These are phyloP conservation scores for Brachionus koreanus DNA, from an alignment of 1,140 invertebrate genomes.

Conservation along the genomic window DNA sequence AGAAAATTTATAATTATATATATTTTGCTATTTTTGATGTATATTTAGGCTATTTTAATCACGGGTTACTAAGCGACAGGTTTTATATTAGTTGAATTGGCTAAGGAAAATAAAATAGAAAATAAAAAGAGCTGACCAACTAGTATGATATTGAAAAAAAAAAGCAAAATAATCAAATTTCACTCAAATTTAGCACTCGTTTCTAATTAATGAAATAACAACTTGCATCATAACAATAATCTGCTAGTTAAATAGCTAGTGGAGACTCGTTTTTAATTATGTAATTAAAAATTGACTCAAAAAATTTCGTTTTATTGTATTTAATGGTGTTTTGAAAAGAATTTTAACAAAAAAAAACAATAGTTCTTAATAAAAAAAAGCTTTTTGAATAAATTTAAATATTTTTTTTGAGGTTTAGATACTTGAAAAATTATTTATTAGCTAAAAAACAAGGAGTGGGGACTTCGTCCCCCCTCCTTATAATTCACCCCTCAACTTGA, in stretches of 20 bases:
- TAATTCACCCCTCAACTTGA: no score
- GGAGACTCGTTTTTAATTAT: neutral
- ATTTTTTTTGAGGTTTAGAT: neutral
- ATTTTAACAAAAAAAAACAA: neutral
- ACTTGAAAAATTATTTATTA: no score
- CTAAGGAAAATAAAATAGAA: slow-evolving; percentile 13
- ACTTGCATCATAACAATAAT: neutral
- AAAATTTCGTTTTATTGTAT: neutral
- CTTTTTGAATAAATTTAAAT: neutral
- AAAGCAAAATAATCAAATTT: neutral
- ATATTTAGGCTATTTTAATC: slow-evolving; percentile 30
- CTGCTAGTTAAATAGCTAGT: neutral
- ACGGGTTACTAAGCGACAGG: slow-evolving; percentile 23
- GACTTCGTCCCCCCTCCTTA: no score
- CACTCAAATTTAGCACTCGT: neutral
- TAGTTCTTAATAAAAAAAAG: neutral
- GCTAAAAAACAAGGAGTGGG: no score
- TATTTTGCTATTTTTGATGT: neutral
- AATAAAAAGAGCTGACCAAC: neutral
- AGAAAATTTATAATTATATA: neutral
- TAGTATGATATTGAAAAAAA: neutral
- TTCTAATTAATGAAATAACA: neutral
- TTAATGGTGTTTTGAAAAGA: neutral
- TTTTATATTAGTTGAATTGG: slow-evolving; percentile 5
- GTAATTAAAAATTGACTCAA: neutral